phyloP scores from a whole-genome alignment of 1,140 invertebrate genomes.

The Drosophila punjabiensis region DNA sequence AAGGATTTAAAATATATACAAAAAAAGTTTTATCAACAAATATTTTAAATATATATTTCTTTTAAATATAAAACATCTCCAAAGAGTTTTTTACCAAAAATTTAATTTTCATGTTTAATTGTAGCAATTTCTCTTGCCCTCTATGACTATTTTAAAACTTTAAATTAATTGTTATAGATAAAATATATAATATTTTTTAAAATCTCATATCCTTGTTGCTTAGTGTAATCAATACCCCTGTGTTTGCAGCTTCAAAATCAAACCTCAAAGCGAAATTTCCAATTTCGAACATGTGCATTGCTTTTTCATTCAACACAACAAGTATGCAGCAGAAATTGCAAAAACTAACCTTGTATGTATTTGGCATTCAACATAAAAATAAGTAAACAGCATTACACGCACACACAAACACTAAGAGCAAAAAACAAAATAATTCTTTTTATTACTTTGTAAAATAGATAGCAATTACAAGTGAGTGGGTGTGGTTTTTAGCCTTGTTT shows the following conservation, averaged over 20 bases:
- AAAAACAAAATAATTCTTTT: constrained; percentile 5
- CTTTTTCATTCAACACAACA: constrained; percentile 1
- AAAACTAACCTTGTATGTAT: constrained; percentile 17
- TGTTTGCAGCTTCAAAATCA: not conserved
- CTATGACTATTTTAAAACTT: no score
- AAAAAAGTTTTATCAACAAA: no score
- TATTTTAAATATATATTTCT: no score
- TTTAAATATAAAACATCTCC: no score
- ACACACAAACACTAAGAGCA: not conserved
- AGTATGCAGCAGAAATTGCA: not conserved
- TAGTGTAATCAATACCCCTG: constrained; percentile 10
- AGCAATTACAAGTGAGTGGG: not conserved
- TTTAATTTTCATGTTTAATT: no score
- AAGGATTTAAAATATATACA: no score
- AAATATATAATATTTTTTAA: no score
- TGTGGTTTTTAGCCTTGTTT: constrained; percentile 10
- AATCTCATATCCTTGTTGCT: not conserved
- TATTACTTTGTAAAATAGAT: constrained; percentile 6
- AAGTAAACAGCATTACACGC: constrained; percentile 4
- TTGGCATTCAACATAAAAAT: constrained; percentile 12
- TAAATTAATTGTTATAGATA: no score
- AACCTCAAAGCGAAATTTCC: constrained; percentile 37
- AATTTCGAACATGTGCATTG: constrained; percentile 34
- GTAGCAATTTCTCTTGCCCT: no score
- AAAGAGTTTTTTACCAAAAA: no score